phyloP scores from a whole-genome alignment of 2,888 invertebrate genomes.

The Clepsis dumicolana region DNA sequence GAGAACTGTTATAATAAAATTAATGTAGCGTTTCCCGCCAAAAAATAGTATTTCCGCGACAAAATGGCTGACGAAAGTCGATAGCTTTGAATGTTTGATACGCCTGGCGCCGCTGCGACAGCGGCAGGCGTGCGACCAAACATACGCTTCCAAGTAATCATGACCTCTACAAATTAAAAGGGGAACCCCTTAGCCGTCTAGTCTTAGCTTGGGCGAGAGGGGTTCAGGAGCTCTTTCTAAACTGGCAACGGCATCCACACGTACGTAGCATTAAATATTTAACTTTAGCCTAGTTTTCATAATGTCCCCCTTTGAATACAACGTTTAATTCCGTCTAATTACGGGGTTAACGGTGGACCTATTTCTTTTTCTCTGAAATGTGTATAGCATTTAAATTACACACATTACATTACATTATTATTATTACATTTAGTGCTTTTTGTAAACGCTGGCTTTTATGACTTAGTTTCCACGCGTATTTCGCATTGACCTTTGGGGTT shows the following conservation, averaged over 20 bases:
- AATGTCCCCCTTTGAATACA: slow-evolving; percentile 52
- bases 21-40: slow-evolving; percentile 59
- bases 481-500: neutral
- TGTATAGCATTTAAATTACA: slow-evolving; percentile 32
- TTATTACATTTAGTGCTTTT: slow-evolving; percentile 10
- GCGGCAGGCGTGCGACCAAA: slow-evolving; percentile 44
- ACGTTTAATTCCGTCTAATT: slow-evolving; percentile 54
- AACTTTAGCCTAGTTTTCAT: slow-evolving; percentile 58
- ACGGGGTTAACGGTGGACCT: slow-evolving; percentile 47
- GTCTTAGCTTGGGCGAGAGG: slow-evolving; percentile 4
- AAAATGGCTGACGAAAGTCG: slow-evolving; percentile 60
- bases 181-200: slow-evolving; percentile 8
- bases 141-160: slow-evolving; percentile 47
- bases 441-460: slow-evolving; percentile 10
- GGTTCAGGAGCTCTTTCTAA: slow-evolving; percentile 46
- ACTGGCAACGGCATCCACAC: slow-evolving; percentile 47
- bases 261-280: slow-evolving; percentile 57
- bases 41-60: slow-evolving; percentile 57
- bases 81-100: slow-evolving; percentile 66
- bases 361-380: slow-evolving; percentile 46
- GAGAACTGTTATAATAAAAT: slow-evolving; percentile 55
- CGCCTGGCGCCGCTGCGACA: slow-evolving; percentile 52
- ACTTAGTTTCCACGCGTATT: slow-evolving; percentile 10
- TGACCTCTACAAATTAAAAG: slow-evolving; percentile 45
- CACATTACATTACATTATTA: too few relatives aligned